Percentiles rank a stretch among this genome's conserved stretches.
phyloP scores from a whole-genome alignment of 2,797 vertebrate species.

The Fringilla coelebs region DNA sequence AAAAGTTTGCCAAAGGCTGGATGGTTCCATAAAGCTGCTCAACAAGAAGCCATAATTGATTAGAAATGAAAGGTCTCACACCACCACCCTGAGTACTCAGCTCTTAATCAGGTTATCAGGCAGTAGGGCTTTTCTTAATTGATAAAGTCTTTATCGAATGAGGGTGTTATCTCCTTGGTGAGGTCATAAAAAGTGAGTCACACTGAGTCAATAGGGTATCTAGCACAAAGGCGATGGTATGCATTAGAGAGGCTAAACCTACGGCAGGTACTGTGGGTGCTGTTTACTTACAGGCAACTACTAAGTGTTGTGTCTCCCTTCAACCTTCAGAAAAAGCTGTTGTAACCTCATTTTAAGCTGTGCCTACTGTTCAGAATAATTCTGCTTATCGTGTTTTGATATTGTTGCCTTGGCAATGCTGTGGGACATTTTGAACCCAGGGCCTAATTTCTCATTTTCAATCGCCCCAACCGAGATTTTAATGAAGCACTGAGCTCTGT shows the following conservation, averaged over 20 bases:
- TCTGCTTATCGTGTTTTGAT: background rate
- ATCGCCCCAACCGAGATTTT: background rate
- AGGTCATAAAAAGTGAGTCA: slow-evolving; percentile 59
- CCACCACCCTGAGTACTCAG: slow-evolving; percentile 58
- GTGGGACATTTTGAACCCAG: background rate
- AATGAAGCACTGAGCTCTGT: background rate
- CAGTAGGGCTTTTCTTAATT: slow-evolving; percentile 53
- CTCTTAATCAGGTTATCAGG: slow-evolving; percentile 54
- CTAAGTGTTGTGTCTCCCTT: background rate
- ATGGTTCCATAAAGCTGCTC: slow-evolving; percentile 34
- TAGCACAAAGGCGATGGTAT: background rate
- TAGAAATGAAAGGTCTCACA: slow-evolving; percentile 47
- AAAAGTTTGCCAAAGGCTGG: slow-evolving; percentile 59
- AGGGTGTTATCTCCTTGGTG: slow-evolving; percentile 46
- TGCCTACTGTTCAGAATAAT: background rate
- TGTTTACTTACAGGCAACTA: slow-evolving; percentile 1
- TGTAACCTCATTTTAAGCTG: background rate
- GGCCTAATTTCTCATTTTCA: background rate
- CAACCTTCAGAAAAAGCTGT: background rate
- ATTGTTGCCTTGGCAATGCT: background rate
- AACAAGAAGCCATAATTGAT: slow-evolving; percentile 45
- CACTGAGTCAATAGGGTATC: slow-evolving; percentile 39
- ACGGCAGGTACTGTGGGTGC: background rate
- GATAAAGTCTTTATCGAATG: background rate
- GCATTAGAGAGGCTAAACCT: background rate